Evolutionary conservation across 1,140 invertebrate genomes (phyloP).

Genomic region (Dinoponera quadriceps): DNA sequence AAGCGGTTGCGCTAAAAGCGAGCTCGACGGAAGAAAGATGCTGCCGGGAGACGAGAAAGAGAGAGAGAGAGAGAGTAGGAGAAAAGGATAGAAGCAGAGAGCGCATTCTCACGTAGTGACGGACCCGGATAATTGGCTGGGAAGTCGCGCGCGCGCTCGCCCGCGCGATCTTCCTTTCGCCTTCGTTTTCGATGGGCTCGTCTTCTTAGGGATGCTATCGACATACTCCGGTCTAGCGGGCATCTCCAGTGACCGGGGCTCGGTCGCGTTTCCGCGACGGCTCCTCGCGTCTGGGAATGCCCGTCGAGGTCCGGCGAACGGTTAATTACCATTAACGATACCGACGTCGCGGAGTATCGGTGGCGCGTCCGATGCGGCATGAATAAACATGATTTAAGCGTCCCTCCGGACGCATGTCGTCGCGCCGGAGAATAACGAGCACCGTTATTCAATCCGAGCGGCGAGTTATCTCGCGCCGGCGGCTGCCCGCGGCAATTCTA

Average conservation of each 20-base stretch:
- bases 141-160: constrained; percentile 48
- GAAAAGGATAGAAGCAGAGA: constrained; percentile 22
- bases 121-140: constrained; percentile 59
- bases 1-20: constrained; percentile 60
- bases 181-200: constrained; percentile 39
- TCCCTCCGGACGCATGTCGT: too few species aligned
- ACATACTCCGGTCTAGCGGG: background rate
- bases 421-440: too few species aligned
- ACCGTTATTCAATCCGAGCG: too few species aligned
- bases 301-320: too few species aligned
- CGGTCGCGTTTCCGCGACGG: background rate
- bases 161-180: constrained; percentile 2
- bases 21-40: constrained; percentile 51
- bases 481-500: too few species aligned
- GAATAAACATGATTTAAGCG: too few species aligned
- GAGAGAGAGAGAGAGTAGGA: constrained; percentile 24
- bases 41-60: constrained; percentile 2
- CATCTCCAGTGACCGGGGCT: background rate
- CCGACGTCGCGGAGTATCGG: too few species aligned
- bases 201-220: background rate
- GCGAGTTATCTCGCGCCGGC: too few species aligned
- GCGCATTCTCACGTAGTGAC: constrained; percentile 67
- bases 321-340: too few species aligned
- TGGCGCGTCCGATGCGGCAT: too few species aligned
- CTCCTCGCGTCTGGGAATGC: background rate